Evolutionary conservation across 2,797 vertebrate species (phyloP).

Genomic region (Intellagama lesueurii): DNA sequence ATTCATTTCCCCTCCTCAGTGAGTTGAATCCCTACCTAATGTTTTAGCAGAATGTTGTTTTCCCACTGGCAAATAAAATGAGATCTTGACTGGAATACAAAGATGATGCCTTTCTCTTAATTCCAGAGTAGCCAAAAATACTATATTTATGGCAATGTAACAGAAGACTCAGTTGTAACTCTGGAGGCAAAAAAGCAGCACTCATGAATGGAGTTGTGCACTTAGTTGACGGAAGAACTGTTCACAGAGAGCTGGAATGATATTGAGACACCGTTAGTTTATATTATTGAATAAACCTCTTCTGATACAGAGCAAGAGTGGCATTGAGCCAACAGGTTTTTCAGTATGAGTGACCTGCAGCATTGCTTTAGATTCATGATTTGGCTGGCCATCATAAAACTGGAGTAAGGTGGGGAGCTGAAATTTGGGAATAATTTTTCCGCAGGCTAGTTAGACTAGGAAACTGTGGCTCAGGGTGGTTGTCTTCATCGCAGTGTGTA

Average conservation of each 20-base stretch:
- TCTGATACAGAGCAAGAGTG: neutral
- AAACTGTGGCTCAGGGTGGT: neutral
- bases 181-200: neutral
- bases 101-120: neutral
- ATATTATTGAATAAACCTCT: neutral
- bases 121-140: neutral
- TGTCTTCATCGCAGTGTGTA: neutral
- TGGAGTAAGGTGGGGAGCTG: neutral
- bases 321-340: neutral
- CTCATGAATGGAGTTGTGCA: neutral
- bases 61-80: neutral
- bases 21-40: neutral
- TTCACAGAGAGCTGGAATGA: neutral
- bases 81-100: neutral
- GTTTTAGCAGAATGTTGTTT: conserved; percentile 5
- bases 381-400: neutral
- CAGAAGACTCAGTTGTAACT: neutral
- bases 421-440: neutral
- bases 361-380: neutral
- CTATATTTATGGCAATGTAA: neutral
- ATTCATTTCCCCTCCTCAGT: neutral
- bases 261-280: conserved; percentile 3
- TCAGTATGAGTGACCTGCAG: neutral
- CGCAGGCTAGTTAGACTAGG: neutral
- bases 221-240: neutral